A percentile compares a stretch with the other conserved stretches of the same genome.
Conservation (phyloP, 2,888 invertebrate species). For the Xestia rhomboidea region DNA sequence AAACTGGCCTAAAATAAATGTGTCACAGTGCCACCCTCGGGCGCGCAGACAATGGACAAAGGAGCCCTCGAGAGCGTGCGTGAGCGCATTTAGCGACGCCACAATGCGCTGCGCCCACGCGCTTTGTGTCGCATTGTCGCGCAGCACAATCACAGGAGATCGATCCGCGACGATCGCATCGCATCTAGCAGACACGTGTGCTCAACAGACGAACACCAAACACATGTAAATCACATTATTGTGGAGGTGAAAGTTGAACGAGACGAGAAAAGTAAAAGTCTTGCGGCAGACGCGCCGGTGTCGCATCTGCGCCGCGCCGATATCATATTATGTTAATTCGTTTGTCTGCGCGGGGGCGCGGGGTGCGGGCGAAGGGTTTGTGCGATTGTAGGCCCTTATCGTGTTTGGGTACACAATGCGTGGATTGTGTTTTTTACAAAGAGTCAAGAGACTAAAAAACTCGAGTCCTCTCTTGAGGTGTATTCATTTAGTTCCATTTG, state of each 20-base stretch:
- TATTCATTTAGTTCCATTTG: conserved; percentile 80
- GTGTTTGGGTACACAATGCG: conserved; percentile 77
- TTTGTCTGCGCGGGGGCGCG: conserved; percentile 73
- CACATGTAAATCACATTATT: conserved; percentile 86
- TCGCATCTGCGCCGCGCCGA: conserved; percentile 81
- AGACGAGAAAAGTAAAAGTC: conserved; percentile 89
- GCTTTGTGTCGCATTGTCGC: conserved; percentile 76
- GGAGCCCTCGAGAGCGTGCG: conserved; percentile 78
- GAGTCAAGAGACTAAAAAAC: conserved; percentile 83
- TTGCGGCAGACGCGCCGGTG: conserved; percentile 72
- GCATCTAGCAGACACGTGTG: conserved; percentile 72
- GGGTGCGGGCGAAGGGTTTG: conserved; percentile 80
- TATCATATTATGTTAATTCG: conserved; percentile 84
- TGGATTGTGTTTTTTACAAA: conserved; percentile 80
- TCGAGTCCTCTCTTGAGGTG: conserved; percentile 74
- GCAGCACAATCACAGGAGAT: conserved; percentile 81
- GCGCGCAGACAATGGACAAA: conserved; percentile 88
- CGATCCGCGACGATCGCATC: conserved; percentile 75
- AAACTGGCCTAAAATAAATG: conserved; percentile 89
- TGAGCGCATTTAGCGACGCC: conserved; percentile 79
- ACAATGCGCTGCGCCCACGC: conserved; percentile 86
- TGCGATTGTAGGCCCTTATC: conserved; percentile 82
- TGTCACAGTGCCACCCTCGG: conserved; percentile 90
- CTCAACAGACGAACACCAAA: conserved; percentile 67
- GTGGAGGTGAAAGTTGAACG: conserved; percentile 89